phyloP scores from a whole-genome alignment of 35 echinoderm and acorn worm genomes.

The Heliocidaris erythrogramma region DNA sequence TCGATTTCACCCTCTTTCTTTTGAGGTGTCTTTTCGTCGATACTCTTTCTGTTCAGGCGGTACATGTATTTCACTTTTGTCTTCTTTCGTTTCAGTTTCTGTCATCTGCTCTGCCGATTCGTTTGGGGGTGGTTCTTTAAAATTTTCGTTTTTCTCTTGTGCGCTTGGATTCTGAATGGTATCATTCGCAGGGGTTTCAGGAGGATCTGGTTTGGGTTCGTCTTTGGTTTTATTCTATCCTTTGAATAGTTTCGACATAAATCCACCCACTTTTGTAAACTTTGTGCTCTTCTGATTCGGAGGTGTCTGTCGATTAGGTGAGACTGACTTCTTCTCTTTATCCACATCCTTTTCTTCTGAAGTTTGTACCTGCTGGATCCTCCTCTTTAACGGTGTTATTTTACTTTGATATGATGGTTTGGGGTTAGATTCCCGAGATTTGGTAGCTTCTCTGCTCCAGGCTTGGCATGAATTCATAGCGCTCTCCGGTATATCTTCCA shows the following conservation, averaged over 20 bases:
- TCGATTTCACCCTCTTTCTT: neutral
- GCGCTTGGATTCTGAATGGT: neutral
- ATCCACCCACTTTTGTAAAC: conserved; percentile 9
- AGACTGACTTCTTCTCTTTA: neutral
- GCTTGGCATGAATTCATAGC: conserved; percentile 29
- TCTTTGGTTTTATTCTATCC: neutral
- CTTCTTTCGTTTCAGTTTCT: neutral
- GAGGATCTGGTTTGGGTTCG: neutral
- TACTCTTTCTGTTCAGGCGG: neutral
- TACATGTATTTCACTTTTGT: neutral
- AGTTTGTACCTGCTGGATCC: neutral
- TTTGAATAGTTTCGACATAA: conserved; percentile 31
- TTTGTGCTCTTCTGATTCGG: neutral
- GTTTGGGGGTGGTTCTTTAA: neutral
- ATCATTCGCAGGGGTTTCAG: neutral
- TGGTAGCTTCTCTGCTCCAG: neutral
- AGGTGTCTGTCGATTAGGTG: neutral
- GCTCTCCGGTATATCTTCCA: conserved; percentile 30
- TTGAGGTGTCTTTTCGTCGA: neutral
- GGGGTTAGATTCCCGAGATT: neutral
- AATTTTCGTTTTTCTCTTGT: neutral
- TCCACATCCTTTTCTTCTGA: neutral
- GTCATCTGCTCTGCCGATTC: neutral
- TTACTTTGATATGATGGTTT: neutral
- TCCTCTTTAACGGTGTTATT: neutral